Evolutionary conservation across 2,113 vertebrate species (phyloP), one percentile per base, ranked within the genome.

Genomic region (Rhea pennata): DNA sequence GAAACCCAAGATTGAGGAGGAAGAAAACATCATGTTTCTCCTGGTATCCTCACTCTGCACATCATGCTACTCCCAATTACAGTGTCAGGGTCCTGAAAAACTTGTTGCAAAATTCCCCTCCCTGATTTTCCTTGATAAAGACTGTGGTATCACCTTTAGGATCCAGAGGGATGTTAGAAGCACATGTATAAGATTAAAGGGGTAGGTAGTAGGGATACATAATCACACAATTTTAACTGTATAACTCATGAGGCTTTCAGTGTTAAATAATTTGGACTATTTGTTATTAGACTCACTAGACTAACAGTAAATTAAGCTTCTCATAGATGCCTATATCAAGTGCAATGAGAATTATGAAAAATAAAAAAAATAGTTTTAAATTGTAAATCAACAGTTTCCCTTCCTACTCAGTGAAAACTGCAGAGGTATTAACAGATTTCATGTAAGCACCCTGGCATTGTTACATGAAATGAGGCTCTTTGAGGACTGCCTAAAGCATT

Each of bases 371-470:
- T 15, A 39, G 4, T 33, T 86, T 75, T 64, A 23, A 58, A 69
- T 54, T 66, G 51, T 6, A 85, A 78, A 84, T 17, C 6, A 33
- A 65, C 20, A 3, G 14, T 66, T 77, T 71, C 61, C 33, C 40
- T 73, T 67, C 40, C 86, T 36, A 76, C 14, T 26, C 4, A 39
- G 4, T 22, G 29, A 1, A 65, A 79, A 79, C 2, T 50, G 16
- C 31, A 69, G 23, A 20, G 40, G 4, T 23, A 3, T 65, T 83
- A 72, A 9, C 20, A 66, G 36, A 51, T 64, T 90, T 84, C 70
- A 66, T 0, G 0, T 48, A 48, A 48, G 46, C 46, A 48, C 46
- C 46, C 46, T 48, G 46, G 46, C 46, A 48, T 48, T 48, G 46
- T 86, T 64, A 71, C 17, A 20, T 65, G 48, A 92, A 87, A 64